Conservation (phyloP, 2,113 vertebrate species). For the Ctenomys sociabilis region DNA sequence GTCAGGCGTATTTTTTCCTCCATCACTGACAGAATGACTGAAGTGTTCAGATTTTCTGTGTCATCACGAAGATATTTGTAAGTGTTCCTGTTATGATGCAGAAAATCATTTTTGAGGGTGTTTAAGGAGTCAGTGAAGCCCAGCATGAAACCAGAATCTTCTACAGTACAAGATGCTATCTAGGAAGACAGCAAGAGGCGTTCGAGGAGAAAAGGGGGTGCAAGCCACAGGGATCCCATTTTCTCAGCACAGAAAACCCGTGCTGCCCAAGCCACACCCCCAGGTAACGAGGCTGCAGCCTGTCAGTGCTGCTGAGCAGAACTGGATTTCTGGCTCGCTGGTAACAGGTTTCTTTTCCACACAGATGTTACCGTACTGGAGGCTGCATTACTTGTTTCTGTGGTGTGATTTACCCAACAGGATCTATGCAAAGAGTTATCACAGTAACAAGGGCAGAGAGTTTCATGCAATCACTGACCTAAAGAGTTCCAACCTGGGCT, state of each 20-base stretch:
- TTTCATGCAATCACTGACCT: not conserved
- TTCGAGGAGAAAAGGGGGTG: not conserved
- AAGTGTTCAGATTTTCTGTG: slow-evolving; percentile 70
- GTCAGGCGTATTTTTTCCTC: slow-evolving; percentile 67
- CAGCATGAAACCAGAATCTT: not conserved
- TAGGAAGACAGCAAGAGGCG: rapidly evolving
- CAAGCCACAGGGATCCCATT: not conserved
- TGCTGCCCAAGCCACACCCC: not conserved
- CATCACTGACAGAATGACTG: slow-evolving; percentile 69
- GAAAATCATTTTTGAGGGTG: slow-evolving; percentile 63
- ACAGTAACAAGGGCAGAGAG: not conserved
- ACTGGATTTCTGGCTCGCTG: not conserved
- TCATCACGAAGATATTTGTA: slow-evolving; percentile 45
- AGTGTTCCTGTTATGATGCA: slow-evolving; percentile 54
- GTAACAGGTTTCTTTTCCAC: not conserved
- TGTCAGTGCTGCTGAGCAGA: not conserved
- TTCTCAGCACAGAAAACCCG: rapidly evolving
- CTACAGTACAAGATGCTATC: not conserved
- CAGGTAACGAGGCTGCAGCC: not conserved
- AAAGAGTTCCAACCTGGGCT: not conserved
- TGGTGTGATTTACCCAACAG: not conserved
- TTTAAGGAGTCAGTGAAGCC: not conserved
- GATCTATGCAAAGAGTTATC: not conserved
- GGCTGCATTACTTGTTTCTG: not conserved
- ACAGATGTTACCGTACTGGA: not conserved